Evolutionary conservation across 2,888 invertebrate genomes (phyloP), one percentile per base, ranked within the genome.

Genomic region (Lycophotia porphyrea): DNA sequence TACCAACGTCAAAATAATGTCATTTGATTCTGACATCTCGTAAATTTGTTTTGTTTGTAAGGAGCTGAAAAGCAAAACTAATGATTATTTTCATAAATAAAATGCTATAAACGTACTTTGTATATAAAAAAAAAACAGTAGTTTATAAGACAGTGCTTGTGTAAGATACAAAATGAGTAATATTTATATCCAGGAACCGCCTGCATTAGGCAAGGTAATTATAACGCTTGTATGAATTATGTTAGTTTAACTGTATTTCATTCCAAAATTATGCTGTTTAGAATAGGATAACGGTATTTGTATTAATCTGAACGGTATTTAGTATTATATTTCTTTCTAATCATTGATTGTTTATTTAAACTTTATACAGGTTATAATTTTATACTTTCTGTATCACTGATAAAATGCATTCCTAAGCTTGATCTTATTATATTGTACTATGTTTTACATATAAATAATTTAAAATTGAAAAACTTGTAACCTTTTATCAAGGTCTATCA

Each of bases 121-220:
- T 24, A 21, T 0, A 47, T 27, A 68, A 9, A 4, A 36, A 68
- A 9, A 4, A 36, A 71, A 58, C 36, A n/a, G 11, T 76, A 77
- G 55, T 71, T 66, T 39, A 27, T 66, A 84, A 71, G 58, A 47
- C n/a, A 58, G 77, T 64, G 76, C 71, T 55, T 18, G n/a, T 64
- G 36, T 73, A 61, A 64, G n/a, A 61, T 21, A 47, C 44, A 93
- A 82, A 84, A 99, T 99, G 99, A 99, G 99, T 97, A 99, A 98
- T 90, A 99, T 99, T 93, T 99, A 99, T 91, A 99, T 99, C 90
- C 98, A 99, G 93, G 99, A 99, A 95, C 99, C 99, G 21, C 99
- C 99, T 18, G 99, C 99, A 0, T 97, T 98, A 65, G 99, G 99
- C 88, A 99, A 99, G 97, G 99, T 99, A 97, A 88, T 87, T 39